phyloP scores from a whole-genome alignment of 2,888 invertebrate species.

The Emmelina monodactyla region DNA sequence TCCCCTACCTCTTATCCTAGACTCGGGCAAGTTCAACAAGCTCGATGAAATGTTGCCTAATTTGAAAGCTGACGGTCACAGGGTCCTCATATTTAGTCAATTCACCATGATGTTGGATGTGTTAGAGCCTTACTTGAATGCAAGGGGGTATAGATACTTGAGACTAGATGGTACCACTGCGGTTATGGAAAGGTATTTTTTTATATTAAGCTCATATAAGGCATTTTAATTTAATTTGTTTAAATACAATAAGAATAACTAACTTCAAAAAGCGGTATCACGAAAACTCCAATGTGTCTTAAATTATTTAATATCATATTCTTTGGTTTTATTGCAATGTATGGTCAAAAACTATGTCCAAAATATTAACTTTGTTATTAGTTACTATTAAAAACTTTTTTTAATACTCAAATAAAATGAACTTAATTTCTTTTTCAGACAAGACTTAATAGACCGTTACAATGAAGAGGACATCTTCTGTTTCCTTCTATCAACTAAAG shows the following conservation, averaged over 20 bases:
- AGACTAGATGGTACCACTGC: constrained; percentile 92
- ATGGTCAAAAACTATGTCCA: no score
- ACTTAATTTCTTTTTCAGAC: no score
- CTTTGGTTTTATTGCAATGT: no score
- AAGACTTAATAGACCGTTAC: constrained; percentile 89
- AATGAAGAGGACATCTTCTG: constrained; percentile 86
- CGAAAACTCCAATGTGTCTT: no score
- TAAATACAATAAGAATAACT: no score
- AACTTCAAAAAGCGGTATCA: no score
- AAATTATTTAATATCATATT: no score
- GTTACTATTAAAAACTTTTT: no score
- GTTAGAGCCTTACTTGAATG: constrained; percentile 84
- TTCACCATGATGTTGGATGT: constrained; percentile 96
- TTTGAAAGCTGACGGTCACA: constrained; percentile 76
- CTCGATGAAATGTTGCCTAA: constrained; percentile 80
- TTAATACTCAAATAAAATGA: no score
- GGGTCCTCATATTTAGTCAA: constrained; percentile 94
- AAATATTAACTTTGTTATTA: no score
- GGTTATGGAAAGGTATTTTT: constrained; percentile 77
- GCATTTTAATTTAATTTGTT: no score
- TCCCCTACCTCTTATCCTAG: constrained; percentile 74
- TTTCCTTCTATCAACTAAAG: constrained; percentile 91
- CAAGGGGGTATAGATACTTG: constrained; percentile 76
- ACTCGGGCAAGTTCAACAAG: constrained; percentile 87
- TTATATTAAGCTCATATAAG: no score